A percentile compares a stretch with the other conserved stretches of the same genome.
These are phyloP conservation scores for Botrylloides violaceus DNA, from an alignment of 23 tunicate species.

Conservation along the genomic window DNA sequence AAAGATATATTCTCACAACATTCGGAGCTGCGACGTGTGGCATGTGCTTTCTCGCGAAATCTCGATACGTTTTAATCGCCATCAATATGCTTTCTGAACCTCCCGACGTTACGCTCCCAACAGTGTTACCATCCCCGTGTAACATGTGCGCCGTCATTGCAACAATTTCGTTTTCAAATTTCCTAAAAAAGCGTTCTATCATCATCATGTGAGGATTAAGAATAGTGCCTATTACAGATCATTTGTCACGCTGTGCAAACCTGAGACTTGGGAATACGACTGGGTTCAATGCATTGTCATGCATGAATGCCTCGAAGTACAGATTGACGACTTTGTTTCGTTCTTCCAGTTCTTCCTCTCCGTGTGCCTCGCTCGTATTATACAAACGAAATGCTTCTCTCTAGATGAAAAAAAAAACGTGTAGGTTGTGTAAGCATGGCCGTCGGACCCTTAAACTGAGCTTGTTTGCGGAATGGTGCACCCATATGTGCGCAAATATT, in stretches of 20 bases:
- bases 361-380: constrained; percentile 22
- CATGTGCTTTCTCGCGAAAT: constrained; percentile 42
- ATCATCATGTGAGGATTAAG: too few species aligned
- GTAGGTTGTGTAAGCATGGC: too few species aligned
- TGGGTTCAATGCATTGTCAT: constrained; percentile 90
- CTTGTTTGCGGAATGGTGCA: too few species aligned
- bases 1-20: constrained; percentile 38
- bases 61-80: constrained; percentile 92
- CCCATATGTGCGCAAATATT: too few species aligned
- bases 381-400: constrained; percentile 83
- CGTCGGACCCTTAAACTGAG: too few species aligned
- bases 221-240: neutral
- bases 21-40: constrained; percentile 69
- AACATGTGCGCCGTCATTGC: constrained; percentile 91
- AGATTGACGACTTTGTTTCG: constrained; percentile 31
- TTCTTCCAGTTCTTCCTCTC: constrained; percentile 20
- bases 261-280: constrained; percentile 67
- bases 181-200: too few species aligned
- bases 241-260: constrained; percentile 14
- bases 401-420: too few species aligned
- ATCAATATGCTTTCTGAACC: constrained; percentile 87
- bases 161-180: constrained; percentile 90
- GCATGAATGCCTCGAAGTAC: constrained; percentile 85
- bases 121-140: constrained; percentile 68
- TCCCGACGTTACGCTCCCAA: constrained; percentile 96